Percentiles rank a stretch among this genome's conserved stretches.
These are phyloP conservation scores for Drosophila nr. perissopoda DNA, from an alignment of 2,888 invertebrate species.

Conservation along the genomic window DNA sequence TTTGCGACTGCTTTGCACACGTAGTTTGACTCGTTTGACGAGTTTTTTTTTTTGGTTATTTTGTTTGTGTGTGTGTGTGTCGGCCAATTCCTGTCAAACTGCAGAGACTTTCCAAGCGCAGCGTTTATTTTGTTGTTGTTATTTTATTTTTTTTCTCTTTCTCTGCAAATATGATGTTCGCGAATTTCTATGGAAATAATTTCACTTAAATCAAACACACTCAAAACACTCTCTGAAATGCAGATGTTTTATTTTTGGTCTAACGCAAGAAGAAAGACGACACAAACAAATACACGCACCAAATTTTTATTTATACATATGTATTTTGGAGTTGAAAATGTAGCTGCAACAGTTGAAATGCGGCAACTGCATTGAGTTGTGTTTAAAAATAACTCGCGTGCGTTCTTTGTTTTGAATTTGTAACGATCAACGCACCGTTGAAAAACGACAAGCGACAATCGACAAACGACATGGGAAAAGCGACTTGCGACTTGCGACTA, in stretches of 20 bases:
- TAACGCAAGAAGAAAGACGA: conserved; percentile 9
- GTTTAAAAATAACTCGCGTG: conserved; percentile 52
- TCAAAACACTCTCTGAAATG: conserved; percentile 6
- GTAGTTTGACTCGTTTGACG: conserved; percentile 80
- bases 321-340: conserved; percentile 32
- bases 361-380: conserved; percentile 38
- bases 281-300: conserved; percentile 31
- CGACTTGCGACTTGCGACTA: conserved; percentile 14
- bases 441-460: conserved; percentile 14
- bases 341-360: conserved; percentile 23
- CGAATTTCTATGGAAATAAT: conserved; percentile 68
- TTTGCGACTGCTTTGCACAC: conserved; percentile 60
- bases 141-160: conserved; percentile 3
- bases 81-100: conserved; percentile 58
- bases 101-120: conserved; percentile 51
- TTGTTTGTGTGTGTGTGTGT: conserved; percentile 14
- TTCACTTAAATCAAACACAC: conserved; percentile 47
- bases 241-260: conserved; percentile 47
- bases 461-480: conserved; percentile 3
- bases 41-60: conserved; percentile 69
- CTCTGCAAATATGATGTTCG: conserved; percentile 51
- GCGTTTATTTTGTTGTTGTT: conserved; percentile 12
- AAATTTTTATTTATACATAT: conserved; percentile 34
- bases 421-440: conserved; percentile 49
- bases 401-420: conserved; percentile 52